Evolutionary conservation across 1,140 invertebrate genomes (phyloP), one percentile per base, ranked within the genome.

Genomic region (Tribolium castaneum): DNA sequence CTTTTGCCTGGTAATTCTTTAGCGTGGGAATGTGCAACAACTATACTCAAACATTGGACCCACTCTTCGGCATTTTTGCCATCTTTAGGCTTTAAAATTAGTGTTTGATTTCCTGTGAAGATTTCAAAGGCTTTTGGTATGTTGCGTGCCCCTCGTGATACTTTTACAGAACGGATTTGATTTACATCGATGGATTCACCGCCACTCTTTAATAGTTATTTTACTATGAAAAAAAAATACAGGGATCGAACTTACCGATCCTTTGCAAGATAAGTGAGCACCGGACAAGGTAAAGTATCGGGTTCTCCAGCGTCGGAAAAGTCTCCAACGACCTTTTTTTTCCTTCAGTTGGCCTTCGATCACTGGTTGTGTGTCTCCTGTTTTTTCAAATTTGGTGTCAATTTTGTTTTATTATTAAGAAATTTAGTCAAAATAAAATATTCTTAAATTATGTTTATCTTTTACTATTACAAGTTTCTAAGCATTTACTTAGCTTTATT

Each of bases 81-180:
- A 85, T 96, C 96, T 87, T 96, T 97, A 4, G 97, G 96, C 89
- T 98, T 98, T 70, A 98, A 90, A 82, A 97, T 95, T 82, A 96
- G 92, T 6, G 94, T 95, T 85, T 96, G 94, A 85, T 98, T 95
- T 56, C 94, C 94, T 0, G 97, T 98, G 87, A 98, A 98, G 78
- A 98, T 98, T 89, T 98, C 97, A 89, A 98, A 98, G 1, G 96
- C 96, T 87, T 96, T 97, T 6, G 97, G 96, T 84, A 98, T 97
- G 84, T 96, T 96, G 70, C 95, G 91, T 54, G 93, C 94, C 13
- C 93, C 93, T 73, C 94, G 89, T 0, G 93, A 94, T 6, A 97
- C 96, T 86, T 97, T 96, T 0, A 98, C 96, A 79, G 94, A 97
- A 34, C 96, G 91, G 74, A 98, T 97, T 87, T 97, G 95, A 86